A percentile compares a stretch with the other conserved stretches of the same genome.
Evolutionary conservation across 2,113 vertebrate genomes (phyloP).

Genomic region (Grallaria varia): DNA sequence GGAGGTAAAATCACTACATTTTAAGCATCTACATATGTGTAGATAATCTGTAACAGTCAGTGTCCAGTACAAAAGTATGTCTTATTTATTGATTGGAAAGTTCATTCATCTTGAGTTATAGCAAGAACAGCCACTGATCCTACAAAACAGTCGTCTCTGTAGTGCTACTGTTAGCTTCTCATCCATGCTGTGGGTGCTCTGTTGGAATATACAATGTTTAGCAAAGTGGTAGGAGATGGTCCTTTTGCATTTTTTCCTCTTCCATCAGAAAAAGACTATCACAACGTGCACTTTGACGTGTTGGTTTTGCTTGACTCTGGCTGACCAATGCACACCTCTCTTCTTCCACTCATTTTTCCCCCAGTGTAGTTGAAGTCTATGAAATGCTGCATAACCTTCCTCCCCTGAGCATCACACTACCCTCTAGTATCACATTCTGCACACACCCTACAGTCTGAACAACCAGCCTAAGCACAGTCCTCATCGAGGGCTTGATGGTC

Average conservation of each 20-base stretch:
- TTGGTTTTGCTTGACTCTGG: background rate
- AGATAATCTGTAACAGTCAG: background rate
- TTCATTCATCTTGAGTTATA: background rate
- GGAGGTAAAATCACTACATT: background rate
- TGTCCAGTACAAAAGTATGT: background rate
- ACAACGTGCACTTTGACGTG: background rate
- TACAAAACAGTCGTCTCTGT: background rate
- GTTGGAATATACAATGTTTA: background rate
- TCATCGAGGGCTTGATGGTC: background rate
- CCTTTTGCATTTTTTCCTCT: background rate
- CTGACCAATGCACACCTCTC: background rate
- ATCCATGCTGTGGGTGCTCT: background rate
- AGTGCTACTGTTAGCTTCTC: background rate
- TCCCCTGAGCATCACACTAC: background rate
- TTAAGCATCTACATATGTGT: background rate
- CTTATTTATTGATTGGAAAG: background rate
- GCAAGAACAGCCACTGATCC: background rate
- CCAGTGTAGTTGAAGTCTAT: background rate
- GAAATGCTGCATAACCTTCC: background rate
- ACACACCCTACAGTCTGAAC: background rate
- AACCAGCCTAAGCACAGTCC: background rate
- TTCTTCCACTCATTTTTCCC: background rate
- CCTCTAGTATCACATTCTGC: background rate
- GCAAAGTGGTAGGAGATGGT: background rate
- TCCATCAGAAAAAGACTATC: background rate